Conservation (phyloP, 2,113 vertebrate genomes). For the Speoplatyrhinus poulsoni region DNA sequence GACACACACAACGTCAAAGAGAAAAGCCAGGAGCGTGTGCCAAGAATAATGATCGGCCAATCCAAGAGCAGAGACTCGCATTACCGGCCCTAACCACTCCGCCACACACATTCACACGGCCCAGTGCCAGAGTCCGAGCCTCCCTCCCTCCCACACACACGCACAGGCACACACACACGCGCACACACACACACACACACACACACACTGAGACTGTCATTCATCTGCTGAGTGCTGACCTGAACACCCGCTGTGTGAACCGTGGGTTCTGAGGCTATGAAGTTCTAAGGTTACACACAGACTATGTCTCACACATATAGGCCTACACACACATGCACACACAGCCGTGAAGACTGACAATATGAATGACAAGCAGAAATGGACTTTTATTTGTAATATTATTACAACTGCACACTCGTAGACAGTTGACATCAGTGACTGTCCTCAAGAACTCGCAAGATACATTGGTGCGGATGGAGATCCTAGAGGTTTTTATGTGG, state of each 20-base stretch:
- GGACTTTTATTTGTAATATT: too few species aligned
- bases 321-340: constrained; percentile 3
- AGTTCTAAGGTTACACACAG: constrained; percentile 45
- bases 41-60: constrained; percentile 71
- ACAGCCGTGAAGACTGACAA: constrained; percentile 18
- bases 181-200: constrained; percentile 2
- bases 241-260: constrained; percentile 32
- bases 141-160: background rate
- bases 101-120: constrained; percentile 46
- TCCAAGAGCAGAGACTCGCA: constrained; percentile 50
- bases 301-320: constrained; percentile 16
- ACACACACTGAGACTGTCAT: constrained; percentile 27
- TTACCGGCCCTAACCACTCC: constrained; percentile 58
- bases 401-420: too few species aligned
- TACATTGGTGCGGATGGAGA: too few species aligned
- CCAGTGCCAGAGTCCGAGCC: background rate
- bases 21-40: constrained; percentile 59
- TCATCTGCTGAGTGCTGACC: constrained; percentile 67
- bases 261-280: constrained; percentile 32
- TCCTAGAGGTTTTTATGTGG: too few species aligned
- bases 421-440: too few species aligned
- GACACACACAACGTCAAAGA: constrained; percentile 17
- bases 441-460: too few species aligned
- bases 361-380: too few species aligned
- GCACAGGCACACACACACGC: constrained; percentile 2